These are phyloP conservation scores for Misgurnus mizolepis DNA, from an alignment of 2,113 vertebrate genomes.

Conservation along the genomic window DNA sequence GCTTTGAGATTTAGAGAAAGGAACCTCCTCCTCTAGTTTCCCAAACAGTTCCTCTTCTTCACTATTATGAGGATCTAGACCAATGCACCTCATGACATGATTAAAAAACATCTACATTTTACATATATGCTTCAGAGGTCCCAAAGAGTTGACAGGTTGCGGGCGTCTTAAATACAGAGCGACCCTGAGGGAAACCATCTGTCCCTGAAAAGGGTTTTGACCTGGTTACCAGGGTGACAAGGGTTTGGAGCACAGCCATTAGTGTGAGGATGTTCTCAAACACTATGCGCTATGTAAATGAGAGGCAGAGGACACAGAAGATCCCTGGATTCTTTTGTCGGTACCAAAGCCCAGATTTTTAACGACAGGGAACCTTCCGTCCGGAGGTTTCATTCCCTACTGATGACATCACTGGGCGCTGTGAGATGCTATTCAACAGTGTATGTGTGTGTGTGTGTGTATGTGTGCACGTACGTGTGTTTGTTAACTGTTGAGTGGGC, in stretches of 20 bases:
- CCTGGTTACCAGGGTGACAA: constrained; percentile 58
- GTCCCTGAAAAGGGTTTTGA: constrained; percentile 57
- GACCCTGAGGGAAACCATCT: constrained; percentile 70
- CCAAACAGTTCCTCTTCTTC: no score
- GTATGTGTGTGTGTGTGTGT: background rate
- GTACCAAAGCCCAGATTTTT: constrained; percentile 3
- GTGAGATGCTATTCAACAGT: background rate
- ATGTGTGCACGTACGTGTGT: background rate
- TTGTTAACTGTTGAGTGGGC: constrained; percentile 52
- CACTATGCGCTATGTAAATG: constrained; percentile 5
- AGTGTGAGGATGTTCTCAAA: constrained; percentile 24
- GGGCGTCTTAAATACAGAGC: constrained; percentile 16
- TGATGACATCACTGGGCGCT: background rate
- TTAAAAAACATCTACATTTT: background rate
- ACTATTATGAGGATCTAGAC: no score
- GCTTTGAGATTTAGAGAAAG: background rate
- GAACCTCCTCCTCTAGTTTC: no score
- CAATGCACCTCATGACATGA: background rate
- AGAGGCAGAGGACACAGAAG: constrained; percentile 15
- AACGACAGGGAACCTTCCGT: constrained; percentile 6
- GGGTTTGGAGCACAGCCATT: constrained; percentile 41
- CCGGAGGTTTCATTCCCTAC: background rate
- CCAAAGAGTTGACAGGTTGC: constrained; percentile 35
- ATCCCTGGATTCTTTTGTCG: constrained; percentile 2
- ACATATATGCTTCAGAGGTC: background rate